Evolutionary conservation across 92 coral and sea anemone genomes (phyloP).

Genomic region (Bergia sp.): DNA sequence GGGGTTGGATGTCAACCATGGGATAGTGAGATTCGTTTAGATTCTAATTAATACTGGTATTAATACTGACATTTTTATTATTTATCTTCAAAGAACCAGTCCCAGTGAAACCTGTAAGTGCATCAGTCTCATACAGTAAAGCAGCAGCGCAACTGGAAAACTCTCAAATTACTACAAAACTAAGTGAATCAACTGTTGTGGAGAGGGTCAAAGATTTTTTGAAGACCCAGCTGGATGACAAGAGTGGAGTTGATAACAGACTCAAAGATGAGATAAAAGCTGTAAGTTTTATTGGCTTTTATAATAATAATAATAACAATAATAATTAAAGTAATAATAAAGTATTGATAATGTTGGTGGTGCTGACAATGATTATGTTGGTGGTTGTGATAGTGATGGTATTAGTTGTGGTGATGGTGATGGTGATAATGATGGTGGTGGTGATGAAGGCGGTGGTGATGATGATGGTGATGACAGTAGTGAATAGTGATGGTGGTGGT

Average conservation of each 20-base stretch:
- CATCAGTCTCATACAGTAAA: background rate
- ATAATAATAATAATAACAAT: background rate
- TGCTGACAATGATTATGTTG: no score
- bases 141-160: background rate
- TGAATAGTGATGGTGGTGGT: no score
- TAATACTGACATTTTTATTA: background rate
- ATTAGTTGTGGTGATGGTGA: background rate
- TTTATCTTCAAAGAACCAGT: background rate
- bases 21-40: no score
- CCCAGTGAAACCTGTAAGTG: background rate
- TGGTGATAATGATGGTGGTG: background rate
- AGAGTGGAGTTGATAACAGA: slow-evolving; percentile 67
- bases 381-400: background rate
- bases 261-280: slow-evolving; percentile 72
- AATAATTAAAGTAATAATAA: background rate
- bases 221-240: slow-evolving; percentile 71
- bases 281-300: slow-evolving; percentile 34
- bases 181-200: background rate
- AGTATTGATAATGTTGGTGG: background rate
- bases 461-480: no score
- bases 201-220: slow-evolving; percentile 44
- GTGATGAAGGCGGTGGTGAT: no score
- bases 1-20: no score
- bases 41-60: no score
- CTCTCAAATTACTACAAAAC: background rate